A percentile compares a stretch with the other conserved stretches of the same genome.
Evolutionary conservation across 1,140 invertebrate species (phyloP).

Genomic region (Vanessa tameamea): DNA sequence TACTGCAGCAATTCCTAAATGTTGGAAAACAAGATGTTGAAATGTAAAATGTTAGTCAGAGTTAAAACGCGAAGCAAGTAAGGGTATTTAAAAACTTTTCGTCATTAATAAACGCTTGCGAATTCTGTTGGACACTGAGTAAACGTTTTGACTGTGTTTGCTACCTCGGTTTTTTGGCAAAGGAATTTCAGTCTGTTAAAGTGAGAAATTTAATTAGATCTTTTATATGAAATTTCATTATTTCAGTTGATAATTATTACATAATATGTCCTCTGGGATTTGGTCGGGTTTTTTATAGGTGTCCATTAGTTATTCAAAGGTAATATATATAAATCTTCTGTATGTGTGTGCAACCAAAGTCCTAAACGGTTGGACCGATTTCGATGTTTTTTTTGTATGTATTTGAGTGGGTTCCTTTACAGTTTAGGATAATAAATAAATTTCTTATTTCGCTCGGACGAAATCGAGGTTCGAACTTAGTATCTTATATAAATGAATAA

Average conservation of each 20-base stretch:
- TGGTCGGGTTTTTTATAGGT: too few relatives aligned
- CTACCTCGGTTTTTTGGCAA: neutral
- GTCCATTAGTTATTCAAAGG: neutral
- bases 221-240: too few relatives aligned
- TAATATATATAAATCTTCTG: neutral
- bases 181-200: conserved; percentile 1
- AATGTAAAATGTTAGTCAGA: conserved; percentile 8
- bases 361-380: too few relatives aligned
- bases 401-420: too few relatives aligned
- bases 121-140: conserved; percentile 8
- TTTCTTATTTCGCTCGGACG: too few relatives aligned
- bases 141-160: conserved; percentile 1
- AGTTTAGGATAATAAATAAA: too few relatives aligned
- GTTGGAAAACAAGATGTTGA: conserved; percentile 11
- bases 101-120: conserved; percentile 22
- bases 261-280: too few relatives aligned
- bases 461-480: too few relatives aligned
- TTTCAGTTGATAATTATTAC: too few relatives aligned
- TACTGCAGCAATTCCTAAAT: neutral
- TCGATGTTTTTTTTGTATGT: too few relatives aligned
- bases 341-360: too few relatives aligned
- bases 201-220: conserved; percentile 3
- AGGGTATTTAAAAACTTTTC: conserved; percentile 12
- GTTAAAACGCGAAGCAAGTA: conserved; percentile 7
- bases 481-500: too few relatives aligned